These are phyloP conservation scores for Cydia pomonella DNA, from an alignment of 1,140 invertebrate genomes.

Conservation along the genomic window DNA sequence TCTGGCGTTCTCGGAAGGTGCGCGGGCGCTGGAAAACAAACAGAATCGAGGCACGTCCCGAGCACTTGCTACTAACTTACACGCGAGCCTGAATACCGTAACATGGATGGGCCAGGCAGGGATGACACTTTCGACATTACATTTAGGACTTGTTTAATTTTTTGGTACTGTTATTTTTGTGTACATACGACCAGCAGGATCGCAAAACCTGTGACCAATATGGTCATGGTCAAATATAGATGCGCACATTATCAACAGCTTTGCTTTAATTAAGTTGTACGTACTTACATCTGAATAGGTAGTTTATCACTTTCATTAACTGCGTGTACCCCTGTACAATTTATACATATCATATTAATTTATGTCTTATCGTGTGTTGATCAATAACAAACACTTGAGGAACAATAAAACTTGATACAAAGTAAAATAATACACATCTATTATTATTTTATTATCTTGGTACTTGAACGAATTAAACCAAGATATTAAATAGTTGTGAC, in stretches of 20 bases:
- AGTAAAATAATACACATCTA: neutral
- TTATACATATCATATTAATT: neutral
- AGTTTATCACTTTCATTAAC: no score
- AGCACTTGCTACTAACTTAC: conserved; percentile 72
- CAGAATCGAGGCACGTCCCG: conserved; percentile 64
- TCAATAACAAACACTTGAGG: neutral
- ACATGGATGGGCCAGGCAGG: conserved; percentile 46
- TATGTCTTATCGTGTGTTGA: neutral
- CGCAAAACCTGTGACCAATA: no score
- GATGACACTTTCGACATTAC: conserved; percentile 25
- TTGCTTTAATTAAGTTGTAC: no score
- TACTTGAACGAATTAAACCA: no score
- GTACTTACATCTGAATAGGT: no score
- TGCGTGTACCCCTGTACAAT: no score
- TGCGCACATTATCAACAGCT: no score
- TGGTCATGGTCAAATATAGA: no score
- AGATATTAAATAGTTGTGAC: neutral
- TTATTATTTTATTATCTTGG: neutral
- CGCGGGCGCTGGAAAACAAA: conserved; percentile 58
- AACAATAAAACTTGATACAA: neutral
- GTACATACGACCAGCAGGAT: no score
- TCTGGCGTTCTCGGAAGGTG: conserved; percentile 57
- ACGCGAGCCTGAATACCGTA: conserved; percentile 53
- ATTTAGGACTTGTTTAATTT: neutral
- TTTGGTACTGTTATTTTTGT: no score